Conservation (phyloP, 1,140 invertebrate species). For the Musca vetustissima region DNA sequence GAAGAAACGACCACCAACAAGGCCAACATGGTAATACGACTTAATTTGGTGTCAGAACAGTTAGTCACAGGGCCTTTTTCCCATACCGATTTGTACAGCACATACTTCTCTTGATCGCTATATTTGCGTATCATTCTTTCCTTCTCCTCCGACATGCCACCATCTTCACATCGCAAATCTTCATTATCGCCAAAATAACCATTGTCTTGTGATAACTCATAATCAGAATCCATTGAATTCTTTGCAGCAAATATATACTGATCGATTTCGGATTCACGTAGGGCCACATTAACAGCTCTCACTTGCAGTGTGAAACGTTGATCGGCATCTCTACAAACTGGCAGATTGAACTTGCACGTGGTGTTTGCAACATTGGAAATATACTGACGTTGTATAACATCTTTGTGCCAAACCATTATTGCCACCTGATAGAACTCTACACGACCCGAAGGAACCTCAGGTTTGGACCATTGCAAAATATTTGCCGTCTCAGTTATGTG, state of each 20-base stretch:
- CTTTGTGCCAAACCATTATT: slow-evolving; percentile 4
- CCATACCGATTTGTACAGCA: slow-evolving; percentile 15
- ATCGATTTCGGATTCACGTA: slow-evolving; percentile 25
- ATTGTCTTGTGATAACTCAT: neutral
- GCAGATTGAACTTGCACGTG: slow-evolving; percentile 15
- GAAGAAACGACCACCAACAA: slow-evolving; percentile 12
- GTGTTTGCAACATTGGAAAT: slow-evolving; percentile 1
- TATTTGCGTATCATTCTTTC: neutral
- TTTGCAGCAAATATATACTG: neutral
- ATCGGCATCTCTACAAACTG: slow-evolving; percentile 17
- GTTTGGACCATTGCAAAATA: slow-evolving; percentile 20
- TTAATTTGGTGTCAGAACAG: slow-evolving; percentile 9
- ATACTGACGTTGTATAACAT: slow-evolving; percentile 4
- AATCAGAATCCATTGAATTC: neutral
- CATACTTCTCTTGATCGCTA: neutral
- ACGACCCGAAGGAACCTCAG: slow-evolving; percentile 23
- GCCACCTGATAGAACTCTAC: slow-evolving; percentile 29
- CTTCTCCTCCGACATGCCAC: neutral
- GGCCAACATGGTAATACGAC: slow-evolving; percentile 17
- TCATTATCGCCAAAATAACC: neutral
- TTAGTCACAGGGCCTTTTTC: neutral
- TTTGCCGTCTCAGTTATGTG: neutral
- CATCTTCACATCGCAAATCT: slow-evolving; percentile 17
- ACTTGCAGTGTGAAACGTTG: slow-evolving; percentile 8
- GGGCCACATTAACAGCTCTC: slow-evolving; percentile 24